A percentile compares a stretch with the other conserved stretches of the same genome.
Evolutionary conservation across 2,797 vertebrate species (phyloP).

Genomic region (Clarias platycephalus): DNA sequence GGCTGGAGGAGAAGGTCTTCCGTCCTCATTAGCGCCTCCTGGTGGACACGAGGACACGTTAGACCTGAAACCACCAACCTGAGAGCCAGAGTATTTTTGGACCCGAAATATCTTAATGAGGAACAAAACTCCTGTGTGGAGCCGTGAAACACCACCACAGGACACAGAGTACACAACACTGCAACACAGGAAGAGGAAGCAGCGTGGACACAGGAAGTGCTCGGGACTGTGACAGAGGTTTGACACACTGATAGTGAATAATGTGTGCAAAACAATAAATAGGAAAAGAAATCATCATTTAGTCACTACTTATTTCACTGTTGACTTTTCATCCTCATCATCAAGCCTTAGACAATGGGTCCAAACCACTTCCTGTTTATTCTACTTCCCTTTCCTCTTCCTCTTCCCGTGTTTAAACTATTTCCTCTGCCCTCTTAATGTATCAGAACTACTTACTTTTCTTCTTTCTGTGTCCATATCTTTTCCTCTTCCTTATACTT

Average conservation of each 20-base stretch:
- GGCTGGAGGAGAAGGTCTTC: background rate
- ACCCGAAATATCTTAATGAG: background rate
- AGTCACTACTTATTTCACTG: background rate
- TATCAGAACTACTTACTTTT: background rate
- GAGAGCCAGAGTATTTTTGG: background rate
- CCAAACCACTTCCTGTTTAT: background rate
- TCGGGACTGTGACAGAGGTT: background rate
- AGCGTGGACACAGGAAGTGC: background rate
- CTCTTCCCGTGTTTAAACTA: background rate
- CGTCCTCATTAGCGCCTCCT: slow-evolving; percentile 9
- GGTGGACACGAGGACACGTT: background rate
- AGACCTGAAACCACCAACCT: background rate
- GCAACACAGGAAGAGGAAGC: background rate
- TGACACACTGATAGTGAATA: background rate
- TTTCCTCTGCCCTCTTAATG: background rate
- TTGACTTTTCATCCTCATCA: background rate
- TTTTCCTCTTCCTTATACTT: background rate
- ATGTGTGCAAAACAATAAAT: background rate
- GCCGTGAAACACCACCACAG: background rate
- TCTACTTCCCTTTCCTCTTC: background rate
- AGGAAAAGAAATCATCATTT: background rate
- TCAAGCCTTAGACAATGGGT: background rate
- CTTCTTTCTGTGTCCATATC: background rate
- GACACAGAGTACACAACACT: background rate
- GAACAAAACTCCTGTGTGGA: background rate